These are phyloP conservation scores for Menidia beryllina DNA, from an alignment of 2,113 vertebrate species.

Conservation along the genomic window DNA sequence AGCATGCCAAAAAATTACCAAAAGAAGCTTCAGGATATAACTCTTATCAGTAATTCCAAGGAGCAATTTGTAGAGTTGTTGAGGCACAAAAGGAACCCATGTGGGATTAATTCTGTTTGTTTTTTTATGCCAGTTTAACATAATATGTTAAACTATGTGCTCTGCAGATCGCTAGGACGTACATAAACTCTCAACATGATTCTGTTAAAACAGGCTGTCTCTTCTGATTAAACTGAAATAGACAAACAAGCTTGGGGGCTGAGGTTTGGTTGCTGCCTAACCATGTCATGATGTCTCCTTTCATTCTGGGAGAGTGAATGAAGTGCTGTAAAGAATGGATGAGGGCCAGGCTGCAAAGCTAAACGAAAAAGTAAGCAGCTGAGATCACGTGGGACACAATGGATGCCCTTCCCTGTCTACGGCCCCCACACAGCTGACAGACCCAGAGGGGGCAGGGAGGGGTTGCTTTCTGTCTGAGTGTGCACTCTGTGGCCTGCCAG, in stretches of 20 bases:
- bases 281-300: constrained; percentile 40
- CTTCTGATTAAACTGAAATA: constrained; percentile 35
- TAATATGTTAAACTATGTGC: constrained; percentile 4
- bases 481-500: constrained; percentile 18
- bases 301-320: constrained; percentile 30
- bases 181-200: constrained; percentile 20
- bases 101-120: too few species aligned
- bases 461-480: neutral
- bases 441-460: neutral
- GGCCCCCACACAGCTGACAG: constrained; percentile 49
- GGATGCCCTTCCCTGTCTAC: constrained; percentile 24
- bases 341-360: constrained; percentile 44
- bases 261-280: constrained; percentile 24
- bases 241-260: constrained; percentile 32
- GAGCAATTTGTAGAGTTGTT: neutral
- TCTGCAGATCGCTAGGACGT: constrained; percentile 4
- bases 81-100: neutral
- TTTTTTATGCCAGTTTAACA: too few species aligned
- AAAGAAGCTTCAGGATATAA: neutral
- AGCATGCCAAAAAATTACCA: too few species aligned
- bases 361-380: constrained; percentile 63
- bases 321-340: constrained; percentile 49
- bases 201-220: constrained; percentile 14
- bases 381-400: constrained; percentile 69
- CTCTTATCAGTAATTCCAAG: neutral